phyloP scores from a whole-genome alignment of 2,797 vertebrate species.

The Oceanodroma leucorhoa region DNA sequence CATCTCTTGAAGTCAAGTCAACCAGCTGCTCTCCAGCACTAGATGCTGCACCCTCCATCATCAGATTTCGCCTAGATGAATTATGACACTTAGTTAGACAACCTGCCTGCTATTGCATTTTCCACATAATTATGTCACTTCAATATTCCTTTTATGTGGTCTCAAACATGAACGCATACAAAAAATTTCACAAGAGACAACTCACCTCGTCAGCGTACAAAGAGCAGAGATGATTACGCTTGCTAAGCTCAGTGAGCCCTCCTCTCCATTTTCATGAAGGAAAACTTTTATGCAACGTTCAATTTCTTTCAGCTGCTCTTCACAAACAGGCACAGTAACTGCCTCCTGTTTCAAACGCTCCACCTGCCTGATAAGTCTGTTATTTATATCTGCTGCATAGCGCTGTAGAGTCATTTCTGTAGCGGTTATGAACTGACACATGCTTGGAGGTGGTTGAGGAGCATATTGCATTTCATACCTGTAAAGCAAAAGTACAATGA shows the following conservation, averaged over 20 bases:
- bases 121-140: rapidly evolving
- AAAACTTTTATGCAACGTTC: slow-evolving; percentile 94
- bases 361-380: slow-evolving; percentile 86
- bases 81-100: not conserved
- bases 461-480: slow-evolving; percentile 94
- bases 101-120: not conserved
- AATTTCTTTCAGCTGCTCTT: slow-evolving; percentile 96
- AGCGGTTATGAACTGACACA: slow-evolving; percentile 88
- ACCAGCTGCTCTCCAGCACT: slow-evolving; percentile 94
- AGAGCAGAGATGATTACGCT: slow-evolving; percentile 93
- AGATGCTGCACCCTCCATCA: slow-evolving; percentile 95
- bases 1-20: slow-evolving; percentile 92
- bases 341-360: slow-evolving; percentile 93
- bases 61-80: slow-evolving; percentile 86
- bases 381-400: slow-evolving; percentile 89
- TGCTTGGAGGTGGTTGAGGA: slow-evolving; percentile 84
- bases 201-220: slow-evolving; percentile 91
- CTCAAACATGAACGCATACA: rapidly evolving
- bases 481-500: not conserved
- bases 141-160: rapidly evolving
- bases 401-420: slow-evolving; percentile 92
- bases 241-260: slow-evolving; percentile 90
- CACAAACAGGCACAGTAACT: slow-evolving; percentile 84
- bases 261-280: slow-evolving; percentile 90
- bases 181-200: rapidly evolving